Base-by-base conservation (phyloP, 2,888 invertebrate genomes). In the Aspidiotus rigidus region DNA sequence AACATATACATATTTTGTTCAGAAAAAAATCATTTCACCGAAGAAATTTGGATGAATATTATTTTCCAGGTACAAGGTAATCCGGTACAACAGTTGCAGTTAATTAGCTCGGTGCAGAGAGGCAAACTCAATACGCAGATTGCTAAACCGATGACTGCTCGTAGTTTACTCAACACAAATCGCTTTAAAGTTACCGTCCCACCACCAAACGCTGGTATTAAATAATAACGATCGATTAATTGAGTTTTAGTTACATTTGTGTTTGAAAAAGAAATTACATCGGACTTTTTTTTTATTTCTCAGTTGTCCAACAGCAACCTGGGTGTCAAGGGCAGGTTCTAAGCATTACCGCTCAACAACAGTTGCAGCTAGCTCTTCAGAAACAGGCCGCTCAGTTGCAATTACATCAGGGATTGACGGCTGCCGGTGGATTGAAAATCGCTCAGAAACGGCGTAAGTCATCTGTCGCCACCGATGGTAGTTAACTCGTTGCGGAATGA, bases 391-490 rank as follows among this genome's bases (percentile, higher is more conserved):
- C 53, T 39, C 67, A 67, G 59, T 15, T 60, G 10, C 67, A 67
- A 15, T 39, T 67, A 49, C 67, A 67, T 53, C 67, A 67, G 28
- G 67, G 67, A 59, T 53, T 67, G 49, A 67, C 67, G 10, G 67
- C 67, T 17, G 67, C 66, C 42, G 67, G 67, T 15, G 67, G 67
- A 16, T 49, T 67, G 28, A 67, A 67, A 60, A 60, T 67, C 8
- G 60, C 67, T 10, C 67, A 67, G 15, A 67, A 67, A 67, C 57
- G 67, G 28, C 67, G 67, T 17, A 67, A 60, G 11, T 67, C 67
- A 60, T 67, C 67, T 16, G 67, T 67, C 42, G 67, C 67, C 13
- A 67, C 67, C 16, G 67, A 67, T 67, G 67, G 67, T 49, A 67
- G 67, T 60, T 67, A 67, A 13, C 10, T 17, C 3, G 56, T 11